Conservation (phyloP, 2,797 vertebrate genomes). For the Poecile montanus region DNA sequence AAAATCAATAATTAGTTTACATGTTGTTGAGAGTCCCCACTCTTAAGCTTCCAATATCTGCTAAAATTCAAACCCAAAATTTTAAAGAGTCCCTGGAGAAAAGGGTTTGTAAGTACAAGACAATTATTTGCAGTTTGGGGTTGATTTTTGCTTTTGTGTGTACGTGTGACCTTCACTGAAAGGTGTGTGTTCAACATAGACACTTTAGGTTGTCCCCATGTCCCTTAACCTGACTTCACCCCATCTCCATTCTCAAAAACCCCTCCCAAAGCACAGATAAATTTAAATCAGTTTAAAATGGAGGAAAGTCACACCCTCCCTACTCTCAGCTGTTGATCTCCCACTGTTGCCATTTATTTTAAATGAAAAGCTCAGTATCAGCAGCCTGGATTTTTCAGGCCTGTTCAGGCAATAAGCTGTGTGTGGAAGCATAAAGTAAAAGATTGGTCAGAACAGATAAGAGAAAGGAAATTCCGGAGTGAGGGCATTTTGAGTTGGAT, state of each 20-base stretch:
- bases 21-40: conserved; percentile 10
- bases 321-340: neutral
- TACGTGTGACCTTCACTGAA: neutral
- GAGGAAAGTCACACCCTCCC: neutral
- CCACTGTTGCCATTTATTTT: neutral
- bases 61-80: conserved; percentile 38
- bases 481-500: neutral
- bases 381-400: neutral
- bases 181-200: rapidly evolving
- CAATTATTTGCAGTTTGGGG: neutral
- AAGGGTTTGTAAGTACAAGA: neutral
- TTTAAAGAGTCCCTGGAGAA: neutral
- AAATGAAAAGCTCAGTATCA: neutral
- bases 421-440: neutral
- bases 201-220: rapidly evolving
- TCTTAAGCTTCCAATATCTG: neutral
- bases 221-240: too few species aligned
- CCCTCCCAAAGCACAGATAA: neutral
- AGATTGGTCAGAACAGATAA: neutral
- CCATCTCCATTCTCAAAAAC: neutral
- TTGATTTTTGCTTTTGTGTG: neutral
- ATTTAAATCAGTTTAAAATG: neutral
- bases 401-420: neutral
- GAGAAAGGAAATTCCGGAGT: neutral
- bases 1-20: conserved; percentile 67